These are phyloP conservation scores for Lytechinus variegatus DNA, from an alignment of 35 echinoderm and acorn worm species.

Conservation along the genomic window DNA sequence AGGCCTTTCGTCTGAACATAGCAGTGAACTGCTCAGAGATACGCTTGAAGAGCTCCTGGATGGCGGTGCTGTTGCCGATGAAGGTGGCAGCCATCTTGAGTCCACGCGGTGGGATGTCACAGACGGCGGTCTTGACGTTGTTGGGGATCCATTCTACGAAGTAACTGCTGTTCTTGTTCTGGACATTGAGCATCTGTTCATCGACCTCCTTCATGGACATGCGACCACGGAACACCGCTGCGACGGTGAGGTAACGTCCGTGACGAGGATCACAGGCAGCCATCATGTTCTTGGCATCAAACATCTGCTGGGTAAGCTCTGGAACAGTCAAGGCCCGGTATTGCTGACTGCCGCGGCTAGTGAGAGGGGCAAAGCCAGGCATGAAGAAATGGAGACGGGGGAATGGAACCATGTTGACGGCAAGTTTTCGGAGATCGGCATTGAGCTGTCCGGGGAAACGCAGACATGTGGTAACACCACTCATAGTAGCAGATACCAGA, in stretches of 20 bases:
- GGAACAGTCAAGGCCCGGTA: conserved; percentile 86
- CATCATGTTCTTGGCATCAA: conserved; percentile 99
- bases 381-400: conserved; percentile 80
- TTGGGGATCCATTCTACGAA: conserved; percentile 95
- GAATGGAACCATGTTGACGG: conserved; percentile 71
- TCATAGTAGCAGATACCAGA: conserved; percentile 90
- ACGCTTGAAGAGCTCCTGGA: conserved; percentile 81
- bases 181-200: conserved; percentile 93
- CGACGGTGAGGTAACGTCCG: conserved; percentile 87
- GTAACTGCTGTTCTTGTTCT: conserved; percentile 92
- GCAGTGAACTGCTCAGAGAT: conserved; percentile 91
- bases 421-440: conserved; percentile 66
- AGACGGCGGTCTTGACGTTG: conserved; percentile 88
- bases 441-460: conserved; percentile 71
- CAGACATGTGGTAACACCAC: conserved; percentile 80
- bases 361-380: conserved; percentile 71
- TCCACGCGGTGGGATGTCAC: conserved; percentile 85
- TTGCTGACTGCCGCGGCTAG: conserved; percentile 63
- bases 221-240: conserved; percentile 87
- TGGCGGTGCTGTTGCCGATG: conserved; percentile 63
- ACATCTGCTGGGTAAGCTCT: conserved; percentile 96
- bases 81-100: conserved; percentile 62
- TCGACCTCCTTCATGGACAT: conserved; percentile 99
- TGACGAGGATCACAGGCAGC: conserved; percentile 94
- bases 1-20: conserved; percentile 64